These are phyloP conservation scores for Cyprinodon variegatus DNA, from an alignment of 2,113 vertebrate species.

Conservation along the genomic window DNA sequence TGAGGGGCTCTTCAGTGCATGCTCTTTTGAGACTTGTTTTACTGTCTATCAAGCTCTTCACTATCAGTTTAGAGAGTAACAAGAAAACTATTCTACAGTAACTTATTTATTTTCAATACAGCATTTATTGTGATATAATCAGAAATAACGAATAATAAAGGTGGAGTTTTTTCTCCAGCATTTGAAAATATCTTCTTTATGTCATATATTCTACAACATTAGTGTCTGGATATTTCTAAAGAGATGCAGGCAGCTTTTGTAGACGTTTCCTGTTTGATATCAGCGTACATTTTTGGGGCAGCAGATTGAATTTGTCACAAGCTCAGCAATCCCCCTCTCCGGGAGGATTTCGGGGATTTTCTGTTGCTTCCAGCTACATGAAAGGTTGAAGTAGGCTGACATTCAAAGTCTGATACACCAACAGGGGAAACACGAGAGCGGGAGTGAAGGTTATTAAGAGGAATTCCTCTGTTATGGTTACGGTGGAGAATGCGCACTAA, in stretches of 20 bases:
- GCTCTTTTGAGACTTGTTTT: too few relatives aligned
- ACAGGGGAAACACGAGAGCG: slow-evolving; percentile 15
- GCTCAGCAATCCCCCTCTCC: background rate
- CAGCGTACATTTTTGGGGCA: slow-evolving; percentile 12
- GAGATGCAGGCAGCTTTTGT: background rate
- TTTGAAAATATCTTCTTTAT: background rate
- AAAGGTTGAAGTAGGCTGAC: slow-evolving; percentile 8
- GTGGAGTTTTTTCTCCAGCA: background rate
- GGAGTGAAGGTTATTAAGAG: slow-evolving; percentile 11
- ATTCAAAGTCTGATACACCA: slow-evolving; percentile 38
- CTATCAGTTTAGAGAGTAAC: too few relatives aligned
- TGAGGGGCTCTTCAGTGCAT: too few relatives aligned
- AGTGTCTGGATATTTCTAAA: background rate
- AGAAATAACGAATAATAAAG: background rate
- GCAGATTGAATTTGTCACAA: background rate
- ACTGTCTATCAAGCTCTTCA: too few relatives aligned
- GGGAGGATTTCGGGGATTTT: slow-evolving; percentile 5
- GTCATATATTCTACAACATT: background rate
- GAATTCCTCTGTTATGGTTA: background rate
- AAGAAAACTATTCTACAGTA: too few relatives aligned
- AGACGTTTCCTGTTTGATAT: background rate
- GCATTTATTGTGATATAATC: background rate
- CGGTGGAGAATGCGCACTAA: background rate
- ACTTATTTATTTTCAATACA: too few relatives aligned
- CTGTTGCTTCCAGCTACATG: slow-evolving; percentile 12